These are phyloP conservation scores for Galerucella nymphaeae DNA, from an alignment of 2,888 invertebrate species.

Conservation along the genomic window DNA sequence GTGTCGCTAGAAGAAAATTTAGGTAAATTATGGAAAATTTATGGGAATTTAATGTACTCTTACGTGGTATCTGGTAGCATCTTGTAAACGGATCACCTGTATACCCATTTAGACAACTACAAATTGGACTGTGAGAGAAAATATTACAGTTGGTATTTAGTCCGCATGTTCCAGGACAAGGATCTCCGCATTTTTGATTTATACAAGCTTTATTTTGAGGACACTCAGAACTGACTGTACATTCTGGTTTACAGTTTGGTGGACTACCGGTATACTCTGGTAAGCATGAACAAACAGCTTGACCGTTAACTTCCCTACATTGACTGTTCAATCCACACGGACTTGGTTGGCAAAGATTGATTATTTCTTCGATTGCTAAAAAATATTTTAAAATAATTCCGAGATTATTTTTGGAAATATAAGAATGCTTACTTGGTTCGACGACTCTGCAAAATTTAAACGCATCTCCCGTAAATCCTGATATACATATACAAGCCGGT, in stretches of 20 bases:
- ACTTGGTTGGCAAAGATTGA: slow-evolving; percentile 78
- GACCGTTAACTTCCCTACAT: slow-evolving; percentile 77
- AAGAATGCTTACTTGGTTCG: slow-evolving; percentile 41
- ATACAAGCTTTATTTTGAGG: slow-evolving; percentile 82
- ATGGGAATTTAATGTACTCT: slow-evolving; percentile 38
- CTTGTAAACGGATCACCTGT: slow-evolving; percentile 85
- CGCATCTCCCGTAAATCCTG: slow-evolving; percentile 79
- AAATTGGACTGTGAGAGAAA: slow-evolving; percentile 84
- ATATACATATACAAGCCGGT: slow-evolving; percentile 78
- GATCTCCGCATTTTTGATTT: slow-evolving; percentile 83
- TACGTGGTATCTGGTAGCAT: slow-evolving; percentile 70
- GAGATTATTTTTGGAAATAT: background rate
- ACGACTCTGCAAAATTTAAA: slow-evolving; percentile 71
- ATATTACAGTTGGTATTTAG: slow-evolving; percentile 81
- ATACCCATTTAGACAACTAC: slow-evolving; percentile 77
- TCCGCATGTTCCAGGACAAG: slow-evolving; percentile 85
- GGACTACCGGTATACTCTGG: slow-evolving; percentile 79
- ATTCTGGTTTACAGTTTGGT: slow-evolving; percentile 86
- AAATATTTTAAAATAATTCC: slow-evolving; percentile 12
- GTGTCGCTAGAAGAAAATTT: slow-evolving; percentile 49
- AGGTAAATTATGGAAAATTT: background rate
- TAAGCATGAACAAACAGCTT: slow-evolving; percentile 83
- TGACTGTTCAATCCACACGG: slow-evolving; percentile 87
- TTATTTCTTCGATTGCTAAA: slow-evolving; percentile 51
- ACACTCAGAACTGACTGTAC: slow-evolving; percentile 85